These are phyloP conservation scores for Martes martes DNA, from an alignment of 2,113 vertebrate species.

Conservation along the genomic window DNA sequence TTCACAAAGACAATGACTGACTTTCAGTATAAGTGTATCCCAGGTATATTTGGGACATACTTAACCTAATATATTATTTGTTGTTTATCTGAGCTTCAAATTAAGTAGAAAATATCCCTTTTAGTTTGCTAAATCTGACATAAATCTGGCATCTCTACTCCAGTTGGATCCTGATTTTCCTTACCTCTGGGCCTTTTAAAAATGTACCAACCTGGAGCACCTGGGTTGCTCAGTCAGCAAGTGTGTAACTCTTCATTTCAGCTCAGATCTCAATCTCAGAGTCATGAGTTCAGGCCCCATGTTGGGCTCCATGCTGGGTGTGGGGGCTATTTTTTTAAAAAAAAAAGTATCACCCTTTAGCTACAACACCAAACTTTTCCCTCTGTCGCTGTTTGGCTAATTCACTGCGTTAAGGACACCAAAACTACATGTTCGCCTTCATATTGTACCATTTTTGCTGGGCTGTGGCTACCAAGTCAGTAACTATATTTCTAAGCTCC, in stretches of 20 bases:
- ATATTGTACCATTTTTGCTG: background rate
- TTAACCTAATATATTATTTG: background rate
- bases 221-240: background rate
- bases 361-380: background rate
- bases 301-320: background rate
- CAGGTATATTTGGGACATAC: background rate
- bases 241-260: background rate
- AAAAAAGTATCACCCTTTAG: background rate
- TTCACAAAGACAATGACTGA: background rate
- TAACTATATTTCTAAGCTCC: background rate
- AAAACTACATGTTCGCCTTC: background rate
- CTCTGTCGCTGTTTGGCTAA: background rate
- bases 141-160: background rate
- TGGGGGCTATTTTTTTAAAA: background rate
- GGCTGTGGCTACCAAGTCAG: background rate
- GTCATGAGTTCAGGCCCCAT: background rate
- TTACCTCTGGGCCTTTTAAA: background rate
- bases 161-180: background rate
- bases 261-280: background rate
- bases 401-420: background rate
- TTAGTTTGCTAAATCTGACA: background rate
- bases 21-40: background rate
- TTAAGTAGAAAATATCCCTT: background rate
- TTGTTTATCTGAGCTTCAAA: background rate
- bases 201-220: background rate